phyloP scores from a whole-genome alignment of 2,888 invertebrate genomes.

The Mythimna ferrago region DNA sequence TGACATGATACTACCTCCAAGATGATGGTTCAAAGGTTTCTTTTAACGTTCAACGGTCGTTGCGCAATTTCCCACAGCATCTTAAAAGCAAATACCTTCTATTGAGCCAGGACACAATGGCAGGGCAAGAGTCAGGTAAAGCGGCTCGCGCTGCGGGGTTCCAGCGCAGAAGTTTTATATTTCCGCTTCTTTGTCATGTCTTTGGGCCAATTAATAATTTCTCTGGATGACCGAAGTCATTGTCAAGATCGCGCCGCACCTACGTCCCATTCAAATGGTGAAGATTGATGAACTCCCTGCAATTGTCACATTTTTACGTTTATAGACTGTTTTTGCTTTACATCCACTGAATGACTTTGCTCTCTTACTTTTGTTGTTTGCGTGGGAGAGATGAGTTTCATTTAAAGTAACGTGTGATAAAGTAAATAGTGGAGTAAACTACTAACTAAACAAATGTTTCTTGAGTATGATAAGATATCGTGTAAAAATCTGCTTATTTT shows the following conservation, averaged over 20 bases:
- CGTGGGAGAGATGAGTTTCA: slow-evolving; percentile 33
- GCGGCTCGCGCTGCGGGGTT: slow-evolving; percentile 86
- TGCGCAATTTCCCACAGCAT: slow-evolving; percentile 89
- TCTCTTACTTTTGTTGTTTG: slow-evolving; percentile 38
- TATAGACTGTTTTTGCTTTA: slow-evolving; percentile 85
- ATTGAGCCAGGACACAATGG: slow-evolving; percentile 86
- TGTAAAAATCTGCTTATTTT: slow-evolving; percentile 35
- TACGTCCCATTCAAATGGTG: slow-evolving; percentile 81
- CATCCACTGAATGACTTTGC: slow-evolving; percentile 76
- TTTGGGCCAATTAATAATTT: slow-evolving; percentile 89
- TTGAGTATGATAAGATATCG: slow-evolving; percentile 43
- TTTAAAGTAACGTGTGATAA: slow-evolving; percentile 34
- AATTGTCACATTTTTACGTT: slow-evolving; percentile 87
- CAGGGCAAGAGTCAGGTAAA: slow-evolving; percentile 90
- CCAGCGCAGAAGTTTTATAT: slow-evolving; percentile 89
- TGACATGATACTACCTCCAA: slow-evolving; percentile 77
- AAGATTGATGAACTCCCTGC: slow-evolving; percentile 89
- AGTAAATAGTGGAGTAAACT: slow-evolving; percentile 40
- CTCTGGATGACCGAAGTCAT: slow-evolving; percentile 89
- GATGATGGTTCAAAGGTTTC: slow-evolving; percentile 77
- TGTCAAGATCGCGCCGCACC: slow-evolving; percentile 80
- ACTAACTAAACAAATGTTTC: slow-evolving; percentile 29
- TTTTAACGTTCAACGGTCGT: slow-evolving; percentile 79
- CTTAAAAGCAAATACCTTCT: slow-evolving; percentile 87
- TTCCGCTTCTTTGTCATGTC: slow-evolving; percentile 89